phyloP scores from a whole-genome alignment of 2,113 vertebrate species.

The Hoplias malabaricus region DNA sequence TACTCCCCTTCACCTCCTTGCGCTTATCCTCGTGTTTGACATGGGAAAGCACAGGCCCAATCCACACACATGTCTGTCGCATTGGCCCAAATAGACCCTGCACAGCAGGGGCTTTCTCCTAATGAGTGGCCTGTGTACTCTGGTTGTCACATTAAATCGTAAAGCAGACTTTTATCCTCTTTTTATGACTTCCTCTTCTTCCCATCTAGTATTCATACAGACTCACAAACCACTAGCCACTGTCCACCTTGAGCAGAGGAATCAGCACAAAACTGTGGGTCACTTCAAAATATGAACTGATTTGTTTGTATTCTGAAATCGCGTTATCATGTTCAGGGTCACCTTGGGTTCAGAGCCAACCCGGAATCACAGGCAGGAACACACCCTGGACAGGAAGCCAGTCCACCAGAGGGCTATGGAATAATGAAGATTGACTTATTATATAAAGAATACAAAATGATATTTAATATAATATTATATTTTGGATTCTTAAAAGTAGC shows the following conservation, averaged over 20 bases:
- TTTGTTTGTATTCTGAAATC: too few relatives aligned
- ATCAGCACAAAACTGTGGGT: background rate
- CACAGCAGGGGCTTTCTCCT: slow-evolving; percentile 22
- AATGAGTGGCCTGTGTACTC: slow-evolving; percentile 20
- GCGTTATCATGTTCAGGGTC: too few relatives aligned
- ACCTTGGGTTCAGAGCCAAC: too few relatives aligned
- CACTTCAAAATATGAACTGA: too few relatives aligned
- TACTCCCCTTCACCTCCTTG: background rate
- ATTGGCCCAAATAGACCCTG: slow-evolving; percentile 5
- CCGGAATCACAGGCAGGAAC: too few relatives aligned
- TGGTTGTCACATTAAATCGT: slow-evolving; percentile 41
- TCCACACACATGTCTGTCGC: slow-evolving; percentile 20
- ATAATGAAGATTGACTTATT: too few relatives aligned
- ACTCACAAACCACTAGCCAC: background rate
- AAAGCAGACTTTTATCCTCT: slow-evolving; percentile 39
- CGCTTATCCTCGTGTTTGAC: background rate
- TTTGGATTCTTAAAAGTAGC: too few relatives aligned
- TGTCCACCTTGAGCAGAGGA: background rate
- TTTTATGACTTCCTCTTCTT: slow-evolving; percentile 41
- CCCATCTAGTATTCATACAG: slow-evolving; percentile 7
- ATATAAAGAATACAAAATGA: too few relatives aligned
- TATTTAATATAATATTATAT: too few relatives aligned
- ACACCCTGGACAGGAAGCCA: too few relatives aligned
- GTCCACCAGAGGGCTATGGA: too few relatives aligned
- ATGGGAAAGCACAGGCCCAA: background rate